Conservation (phyloP, 1,140 invertebrate genomes). For the Propsilocerus akamusi region DNA sequence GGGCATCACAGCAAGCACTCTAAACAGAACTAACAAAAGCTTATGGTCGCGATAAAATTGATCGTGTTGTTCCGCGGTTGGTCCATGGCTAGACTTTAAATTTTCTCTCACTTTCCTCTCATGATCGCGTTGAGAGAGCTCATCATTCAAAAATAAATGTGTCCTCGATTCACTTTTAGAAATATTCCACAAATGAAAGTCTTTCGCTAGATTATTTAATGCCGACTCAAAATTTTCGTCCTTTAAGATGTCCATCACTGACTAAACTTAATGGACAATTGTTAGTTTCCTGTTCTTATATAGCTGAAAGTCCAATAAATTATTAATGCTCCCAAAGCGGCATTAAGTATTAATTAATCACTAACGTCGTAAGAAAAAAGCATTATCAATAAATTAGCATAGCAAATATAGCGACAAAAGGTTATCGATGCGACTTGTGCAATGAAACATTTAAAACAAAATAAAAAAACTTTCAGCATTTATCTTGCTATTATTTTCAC, state of each 20-base stretch:
- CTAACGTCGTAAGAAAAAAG: too few species aligned
- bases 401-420: too few species aligned
- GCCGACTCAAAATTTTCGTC: neutral
- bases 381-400: too few species aligned
- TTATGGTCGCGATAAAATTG: constrained; percentile 42
- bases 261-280: too few species aligned
- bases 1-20: constrained; percentile 37
- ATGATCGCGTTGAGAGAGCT: neutral
- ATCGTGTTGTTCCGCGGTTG: constrained; percentile 33
- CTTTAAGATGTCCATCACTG: neutral
- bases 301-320: too few species aligned
- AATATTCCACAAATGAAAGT: neutral
- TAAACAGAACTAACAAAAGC: constrained; percentile 32
- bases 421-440: too few species aligned
- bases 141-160: neutral
- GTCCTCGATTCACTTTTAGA: neutral
- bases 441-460: too few species aligned
- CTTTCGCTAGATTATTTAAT: neutral
- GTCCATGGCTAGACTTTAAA: constrained; percentile 29
- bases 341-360: too few species aligned
- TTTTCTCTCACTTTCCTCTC: constrained; percentile 20
- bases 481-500: too few species aligned
- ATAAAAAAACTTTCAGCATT: too few species aligned
- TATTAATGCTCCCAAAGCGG: too few species aligned
- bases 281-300: too few species aligned